These are phyloP conservation scores for Aurelia sp. DNA, from an alignment of 30 jellyfish, hydroid and myxozoan species.

Conservation along the genomic window DNA sequence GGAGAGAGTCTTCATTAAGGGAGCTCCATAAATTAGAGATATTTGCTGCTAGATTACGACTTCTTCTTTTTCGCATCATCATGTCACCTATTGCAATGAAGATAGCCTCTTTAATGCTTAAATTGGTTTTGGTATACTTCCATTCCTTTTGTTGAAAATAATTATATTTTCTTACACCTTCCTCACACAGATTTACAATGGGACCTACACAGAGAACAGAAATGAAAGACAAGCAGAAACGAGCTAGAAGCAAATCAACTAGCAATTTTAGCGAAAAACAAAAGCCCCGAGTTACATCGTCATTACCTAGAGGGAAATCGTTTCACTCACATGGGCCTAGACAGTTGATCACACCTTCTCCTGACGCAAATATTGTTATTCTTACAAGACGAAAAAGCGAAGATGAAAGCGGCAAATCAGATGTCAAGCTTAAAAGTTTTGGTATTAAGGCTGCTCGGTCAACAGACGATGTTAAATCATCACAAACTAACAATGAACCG, in stretches of 20 bases:
- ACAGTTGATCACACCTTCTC: slow-evolving; percentile 26
- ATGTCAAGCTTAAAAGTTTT: slow-evolving; percentile 51
- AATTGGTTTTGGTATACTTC: no score
- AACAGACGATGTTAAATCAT: background rate
- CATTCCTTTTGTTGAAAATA: background rate
- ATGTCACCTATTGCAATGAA: no score
- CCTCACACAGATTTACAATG: background rate
- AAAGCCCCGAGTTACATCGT: slow-evolving; percentile 27
- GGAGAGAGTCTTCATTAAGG: no score
- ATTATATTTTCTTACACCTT: no score
- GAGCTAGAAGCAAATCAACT: slow-evolving; percentile 59
- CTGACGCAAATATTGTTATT: slow-evolving; percentile 26
- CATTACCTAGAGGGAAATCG: slow-evolving; percentile 57
- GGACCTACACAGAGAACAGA: slow-evolving; percentile 4
- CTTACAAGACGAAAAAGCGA: slow-evolving; percentile 42
- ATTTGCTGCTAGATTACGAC: no score
- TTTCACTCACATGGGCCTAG: slow-evolving; percentile 35
- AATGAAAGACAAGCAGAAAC: slow-evolving; percentile 9
- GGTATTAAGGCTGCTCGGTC: slow-evolving; percentile 33
- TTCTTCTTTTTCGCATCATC: no score
- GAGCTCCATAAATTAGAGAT: no score
- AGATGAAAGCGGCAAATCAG: slow-evolving; percentile 20
- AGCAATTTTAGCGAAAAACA: slow-evolving; percentile 30
- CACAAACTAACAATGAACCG: background rate
- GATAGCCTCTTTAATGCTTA: no score